Percentiles rank a stretch among this genome's conserved stretches.
These are phyloP conservation scores for Semnornis frantzii DNA, from an alignment of 2,113 vertebrate genomes.

Conservation along the genomic window DNA sequence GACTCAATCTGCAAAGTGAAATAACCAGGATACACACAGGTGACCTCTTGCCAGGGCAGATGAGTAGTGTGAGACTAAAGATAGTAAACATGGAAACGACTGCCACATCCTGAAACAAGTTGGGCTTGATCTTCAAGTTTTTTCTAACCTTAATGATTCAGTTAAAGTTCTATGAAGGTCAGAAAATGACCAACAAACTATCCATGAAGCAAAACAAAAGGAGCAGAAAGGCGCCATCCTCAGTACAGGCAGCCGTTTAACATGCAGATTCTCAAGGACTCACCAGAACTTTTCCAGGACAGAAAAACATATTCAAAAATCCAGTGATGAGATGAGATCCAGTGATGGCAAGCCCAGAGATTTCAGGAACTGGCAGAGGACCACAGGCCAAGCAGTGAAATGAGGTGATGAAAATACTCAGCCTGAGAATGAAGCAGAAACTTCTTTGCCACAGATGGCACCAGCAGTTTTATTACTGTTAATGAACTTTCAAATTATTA, in stretches of 20 bases:
- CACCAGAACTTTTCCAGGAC: neutral
- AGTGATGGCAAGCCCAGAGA: neutral
- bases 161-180: neutral
- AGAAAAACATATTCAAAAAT: neutral
- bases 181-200: accelerated
- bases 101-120: neutral
- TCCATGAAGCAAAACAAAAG: accelerated
- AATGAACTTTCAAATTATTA: neutral
- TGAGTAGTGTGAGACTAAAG: neutral
- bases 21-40: neutral
- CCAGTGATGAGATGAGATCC: neutral
- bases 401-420: neutral
- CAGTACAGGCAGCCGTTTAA: accelerated
- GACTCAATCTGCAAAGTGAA: neutral
- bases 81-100: neutral
- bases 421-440: neutral
- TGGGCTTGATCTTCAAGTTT: too few species aligned
- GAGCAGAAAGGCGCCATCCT: neutral
- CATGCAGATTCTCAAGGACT: neutral
- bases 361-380: neutral
- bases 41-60: neutral
- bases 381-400: neutral
- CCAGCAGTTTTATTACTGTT: neutral
- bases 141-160: too few species aligned
- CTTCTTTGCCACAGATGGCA: neutral